Percentiles rank a stretch among this genome's conserved stretches.
Evolutionary conservation across 2,797 vertebrate species (phyloP).

Genomic region (Urocyon cinereoargenteus): DNA sequence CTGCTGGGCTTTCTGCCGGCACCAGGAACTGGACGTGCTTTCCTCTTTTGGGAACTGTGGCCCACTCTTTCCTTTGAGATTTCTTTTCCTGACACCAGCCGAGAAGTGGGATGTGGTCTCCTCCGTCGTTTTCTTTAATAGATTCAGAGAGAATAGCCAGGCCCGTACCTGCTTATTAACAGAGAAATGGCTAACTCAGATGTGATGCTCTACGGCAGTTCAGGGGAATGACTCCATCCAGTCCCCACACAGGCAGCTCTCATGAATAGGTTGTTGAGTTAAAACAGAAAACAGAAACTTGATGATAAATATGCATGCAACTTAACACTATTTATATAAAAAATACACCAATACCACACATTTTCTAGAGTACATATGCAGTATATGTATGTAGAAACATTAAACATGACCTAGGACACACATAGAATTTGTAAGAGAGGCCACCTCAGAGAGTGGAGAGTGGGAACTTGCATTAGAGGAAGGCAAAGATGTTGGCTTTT

Average conservation of each 20-base stretch:
- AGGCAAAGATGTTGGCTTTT: neutral
- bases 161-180: neutral
- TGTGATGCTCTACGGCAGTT: neutral
- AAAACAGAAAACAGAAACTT: neutral
- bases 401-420: neutral
- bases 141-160: neutral
- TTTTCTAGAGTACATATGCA: neutral
- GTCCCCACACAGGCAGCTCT: neutral
- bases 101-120: neutral
- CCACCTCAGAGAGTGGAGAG: neutral
- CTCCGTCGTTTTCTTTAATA: neutral
- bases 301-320: neutral
- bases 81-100: neutral
- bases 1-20: neutral
- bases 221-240: neutral
- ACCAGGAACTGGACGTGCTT: neutral
- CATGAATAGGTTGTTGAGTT: neutral
- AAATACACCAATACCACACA: neutral
- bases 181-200: conserved; percentile 30
- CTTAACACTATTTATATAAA: neutral
- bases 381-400: neutral
- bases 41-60: neutral
- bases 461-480: neutral
- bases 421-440: neutral
- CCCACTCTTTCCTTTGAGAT: neutral